Conservation (phyloP, 1,140 invertebrate species). For the Acromyrmex charruanus region DNA sequence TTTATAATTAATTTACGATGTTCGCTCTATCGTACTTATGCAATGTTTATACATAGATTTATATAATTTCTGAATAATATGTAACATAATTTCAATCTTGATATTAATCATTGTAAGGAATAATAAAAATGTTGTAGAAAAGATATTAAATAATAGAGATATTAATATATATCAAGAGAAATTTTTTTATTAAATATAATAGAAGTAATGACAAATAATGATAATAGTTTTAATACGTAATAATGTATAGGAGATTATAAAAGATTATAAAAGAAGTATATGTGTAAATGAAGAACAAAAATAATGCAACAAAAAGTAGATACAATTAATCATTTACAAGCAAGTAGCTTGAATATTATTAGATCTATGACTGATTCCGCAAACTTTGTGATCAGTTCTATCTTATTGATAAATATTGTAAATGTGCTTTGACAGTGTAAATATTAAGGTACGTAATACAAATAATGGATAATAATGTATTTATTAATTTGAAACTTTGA, state of each 20-base stretch:
- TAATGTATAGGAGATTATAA: background rate
- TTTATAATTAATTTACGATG: slow-evolving; percentile 19
- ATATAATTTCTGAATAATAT: background rate
- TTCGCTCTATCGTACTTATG: background rate
- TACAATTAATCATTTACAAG: background rate
- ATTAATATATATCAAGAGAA: background rate
- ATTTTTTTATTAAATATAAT: background rate
- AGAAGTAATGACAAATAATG: background rate
- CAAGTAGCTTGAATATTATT: background rate
- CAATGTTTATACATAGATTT: background rate
- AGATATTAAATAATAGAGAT: background rate
- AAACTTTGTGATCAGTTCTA: slow-evolving; percentile 26
- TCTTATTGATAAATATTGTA: slow-evolving; percentile 17
- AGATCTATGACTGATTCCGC: slow-evolving; percentile 6
- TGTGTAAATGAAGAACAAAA: background rate
- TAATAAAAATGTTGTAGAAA: background rate
- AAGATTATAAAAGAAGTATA: background rate
- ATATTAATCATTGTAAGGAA: background rate
- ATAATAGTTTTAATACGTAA: background rate
- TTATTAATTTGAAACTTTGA: slow-evolving; percentile 10
- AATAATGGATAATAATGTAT: slow-evolving; percentile 10
- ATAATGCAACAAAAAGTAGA: background rate
- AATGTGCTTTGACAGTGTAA: background rate
- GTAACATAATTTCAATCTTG: slow-evolving; percentile 5
- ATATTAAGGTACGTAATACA: slow-evolving; percentile 11